Evolutionary conservation across 2,113 vertebrate species (phyloP).

Genomic region (Fukomys damarensis): DNA sequence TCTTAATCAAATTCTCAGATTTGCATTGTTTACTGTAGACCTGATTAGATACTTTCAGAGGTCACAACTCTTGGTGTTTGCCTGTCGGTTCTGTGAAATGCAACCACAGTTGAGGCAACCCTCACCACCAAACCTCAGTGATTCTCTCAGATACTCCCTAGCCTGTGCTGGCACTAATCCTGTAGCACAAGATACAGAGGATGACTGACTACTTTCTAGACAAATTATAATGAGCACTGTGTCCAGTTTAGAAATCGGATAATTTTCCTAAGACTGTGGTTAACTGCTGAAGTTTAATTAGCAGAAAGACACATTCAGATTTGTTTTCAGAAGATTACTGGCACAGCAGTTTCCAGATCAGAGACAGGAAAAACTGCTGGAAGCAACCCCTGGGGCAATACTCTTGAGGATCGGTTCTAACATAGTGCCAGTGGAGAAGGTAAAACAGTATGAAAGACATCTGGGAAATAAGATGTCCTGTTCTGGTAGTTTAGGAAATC

Average conservation of each 20-base stretch:
- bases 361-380: neutral
- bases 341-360: constrained; percentile 17
- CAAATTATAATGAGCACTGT: constrained; percentile 17
- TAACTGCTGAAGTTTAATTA: constrained; percentile 21
- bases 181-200: neutral
- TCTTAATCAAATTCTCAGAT: neutral
- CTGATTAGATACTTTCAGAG: neutral
- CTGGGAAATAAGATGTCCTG: neutral
- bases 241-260: constrained; percentile 6
- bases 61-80: neutral
- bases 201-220: neutral
- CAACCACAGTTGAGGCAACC: neutral
- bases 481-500: neutral
- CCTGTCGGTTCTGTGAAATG: neutral
- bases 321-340: constrained; percentile 46
- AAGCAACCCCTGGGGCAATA: neutral
- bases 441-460: neutral
- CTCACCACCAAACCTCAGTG: neutral
- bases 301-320: constrained; percentile 43
- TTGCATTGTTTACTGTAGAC: neutral
- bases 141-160: neutral
- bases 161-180: neutral
- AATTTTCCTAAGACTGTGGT: constrained; percentile 5
- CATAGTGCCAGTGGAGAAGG: neutral
- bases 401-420: neutral